A percentile compares a stretch with the other conserved stretches of the same genome.
Evolutionary conservation across 2,113 vertebrate genomes (phyloP).

Genomic region (Eira barbara): DNA sequence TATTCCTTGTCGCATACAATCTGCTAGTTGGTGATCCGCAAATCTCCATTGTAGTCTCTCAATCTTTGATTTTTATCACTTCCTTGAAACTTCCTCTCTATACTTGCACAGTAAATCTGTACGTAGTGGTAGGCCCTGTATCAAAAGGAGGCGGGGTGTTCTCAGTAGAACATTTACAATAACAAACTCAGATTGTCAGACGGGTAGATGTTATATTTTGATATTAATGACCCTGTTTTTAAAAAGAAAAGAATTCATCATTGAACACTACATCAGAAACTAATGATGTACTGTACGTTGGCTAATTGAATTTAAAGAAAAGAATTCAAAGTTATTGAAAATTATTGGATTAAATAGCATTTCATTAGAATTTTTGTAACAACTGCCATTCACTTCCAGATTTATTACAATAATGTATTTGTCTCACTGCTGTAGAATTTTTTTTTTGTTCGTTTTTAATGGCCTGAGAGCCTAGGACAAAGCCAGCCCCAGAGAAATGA

Average conservation of each 20-base stretch:
- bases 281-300: too few relatives aligned
- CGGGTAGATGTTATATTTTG: neutral
- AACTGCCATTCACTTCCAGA: neutral
- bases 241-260: neutral
- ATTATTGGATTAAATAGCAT: neutral
- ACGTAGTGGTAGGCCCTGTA: neutral
- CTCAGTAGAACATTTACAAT: neutral
- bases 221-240: neutral
- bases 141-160: neutral
- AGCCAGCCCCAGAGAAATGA: neutral
- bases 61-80: constrained; percentile 45
- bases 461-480: neutral
- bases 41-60: neutral
- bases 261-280: neutral
- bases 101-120: constrained; percentile 15
- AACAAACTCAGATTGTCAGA: neutral
- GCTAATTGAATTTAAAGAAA: neutral
- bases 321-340: neutral
- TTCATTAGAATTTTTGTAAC: constrained; percentile 34
- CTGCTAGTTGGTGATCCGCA: neutral
- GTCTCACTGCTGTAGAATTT: neutral
- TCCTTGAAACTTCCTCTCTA: constrained; percentile 42
- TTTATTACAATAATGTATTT: constrained; percentile 29
- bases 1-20: neutral
- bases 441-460: neutral